Evolutionary conservation across 2,888 invertebrate species (phyloP), one percentile per base, ranked within the genome.

Genomic region (Gymnoscelis rufifasciata): DNA sequence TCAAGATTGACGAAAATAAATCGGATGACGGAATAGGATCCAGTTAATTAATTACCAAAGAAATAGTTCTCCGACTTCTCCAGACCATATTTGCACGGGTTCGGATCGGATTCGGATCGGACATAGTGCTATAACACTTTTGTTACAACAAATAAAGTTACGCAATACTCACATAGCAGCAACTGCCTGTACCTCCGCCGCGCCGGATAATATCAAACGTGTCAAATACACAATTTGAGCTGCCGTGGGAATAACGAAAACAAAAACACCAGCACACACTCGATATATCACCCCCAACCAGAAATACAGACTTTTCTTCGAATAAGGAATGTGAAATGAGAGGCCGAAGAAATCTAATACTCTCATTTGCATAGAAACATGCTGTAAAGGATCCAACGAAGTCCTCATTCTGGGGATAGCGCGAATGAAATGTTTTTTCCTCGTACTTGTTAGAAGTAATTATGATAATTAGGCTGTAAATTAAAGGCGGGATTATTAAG

Each of bases 271-370:
- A 11, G 69, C 26, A 38, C 71, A 11, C 6, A 70, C 43, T 43
- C 57, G 62, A 14, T 30, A 52, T 0, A 71, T 11, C 11, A 72
- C 27, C 26, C 39, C 41, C 1, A 64, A 5, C 71, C 75, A 75
- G 53, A 68, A 78, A 47, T 52, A 54, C 13, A 60, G 26, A 24
- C 65, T 64, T 33, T 59, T 66, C 24, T 43, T 40, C 5, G 65
- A 26, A 53, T 74, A 51, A 0, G 72, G 66, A 58, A 74, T 72
- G 19, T 56, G 72, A 41, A 75, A 66, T 75, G 77, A 78, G 37
- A 78, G 35, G 5, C 70, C 62, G 14, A 59, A 60, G 4, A 60
- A 49, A 50, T 75, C 70, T n/a, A 79, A 51, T 7, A 66, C 49
- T 15, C 52, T 52, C 11, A 75, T 57, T 52, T 74, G 68, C 53